A percentile compares a stretch with the other conserved stretches of the same genome.
Conservation (phyloP, 37 sponge, comb jelly and placozoan genomes). For the Dysidea cf. avara region DNA sequence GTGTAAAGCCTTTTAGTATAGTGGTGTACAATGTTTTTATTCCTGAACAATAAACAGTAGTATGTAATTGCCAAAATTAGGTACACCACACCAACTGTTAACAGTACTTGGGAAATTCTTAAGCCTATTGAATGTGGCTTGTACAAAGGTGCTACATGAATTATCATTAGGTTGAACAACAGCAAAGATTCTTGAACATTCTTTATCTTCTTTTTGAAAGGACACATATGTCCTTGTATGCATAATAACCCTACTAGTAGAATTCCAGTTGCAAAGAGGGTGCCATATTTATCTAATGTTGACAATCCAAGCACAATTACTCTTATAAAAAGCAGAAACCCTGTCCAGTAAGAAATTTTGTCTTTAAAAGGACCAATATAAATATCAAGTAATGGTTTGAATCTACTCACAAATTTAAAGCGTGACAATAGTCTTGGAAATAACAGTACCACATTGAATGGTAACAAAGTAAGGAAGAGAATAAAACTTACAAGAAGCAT, state of each 20-base stretch:
- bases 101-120: no score
- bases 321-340: constrained; percentile 2
- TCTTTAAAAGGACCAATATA: constrained; percentile 12
- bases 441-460: constrained; percentile 13
- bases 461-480: constrained; percentile 6
- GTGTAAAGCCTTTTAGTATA: no score
- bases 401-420: background rate
- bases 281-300: background rate
- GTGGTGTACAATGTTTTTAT: no score
- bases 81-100: no score
- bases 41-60: no score
- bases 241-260: constrained; percentile 2
- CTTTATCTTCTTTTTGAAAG: constrained; percentile 16
- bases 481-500: constrained; percentile 17
- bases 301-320: no score
- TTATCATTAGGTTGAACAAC: constrained; percentile 15
- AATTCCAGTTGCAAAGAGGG: constrained; percentile 5
- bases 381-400: constrained; percentile 23
- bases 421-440: constrained; percentile 7
- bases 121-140: no score
- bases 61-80: no score
- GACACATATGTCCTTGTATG: constrained; percentile 21
- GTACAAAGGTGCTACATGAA: no score
- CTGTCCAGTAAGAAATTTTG: constrained; percentile 6
- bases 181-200: constrained; percentile 16